These are phyloP conservation scores for Labrus mixtus DNA, from an alignment of 2,113 vertebrate species.

Conservation along the genomic window DNA sequence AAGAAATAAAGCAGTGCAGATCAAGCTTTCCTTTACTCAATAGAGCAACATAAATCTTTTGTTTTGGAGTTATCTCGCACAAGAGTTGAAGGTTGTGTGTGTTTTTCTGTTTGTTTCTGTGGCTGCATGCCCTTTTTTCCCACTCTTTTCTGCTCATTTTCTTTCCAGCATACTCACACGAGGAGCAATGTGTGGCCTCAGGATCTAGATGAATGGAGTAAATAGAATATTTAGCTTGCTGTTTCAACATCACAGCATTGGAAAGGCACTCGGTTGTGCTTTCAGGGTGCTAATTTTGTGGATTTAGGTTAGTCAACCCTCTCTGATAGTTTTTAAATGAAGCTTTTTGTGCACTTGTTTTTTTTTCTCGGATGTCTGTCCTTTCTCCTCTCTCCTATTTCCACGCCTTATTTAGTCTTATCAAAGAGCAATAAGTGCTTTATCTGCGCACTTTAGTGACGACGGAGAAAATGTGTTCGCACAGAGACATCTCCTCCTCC, in stretches of 20 bases:
- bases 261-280: slow-evolving; percentile 62
- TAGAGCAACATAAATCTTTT: slow-evolving; percentile 17
- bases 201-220: slow-evolving; percentile 68
- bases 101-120: slow-evolving; percentile 38
- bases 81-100: slow-evolving; percentile 36
- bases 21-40: background rate
- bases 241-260: slow-evolving; percentile 65
- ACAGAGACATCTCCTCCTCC: slow-evolving; percentile 50
- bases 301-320: slow-evolving; percentile 78
- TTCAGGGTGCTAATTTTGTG: slow-evolving; percentile 77
- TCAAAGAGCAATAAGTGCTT: slow-evolving; percentile 68
- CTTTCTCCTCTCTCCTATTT: slow-evolving; percentile 44
- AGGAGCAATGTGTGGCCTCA: slow-evolving; percentile 52
- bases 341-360: slow-evolving; percentile 71
- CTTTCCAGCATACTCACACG: slow-evolving; percentile 8
- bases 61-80: slow-evolving; percentile 18
- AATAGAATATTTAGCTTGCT: slow-evolving; percentile 66
- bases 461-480: slow-evolving; percentile 38
- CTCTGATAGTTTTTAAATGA: slow-evolving; percentile 78
- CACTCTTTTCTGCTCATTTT: slow-evolving; percentile 13
- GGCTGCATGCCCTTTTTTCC: slow-evolving; percentile 23
- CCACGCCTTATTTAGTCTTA: slow-evolving; percentile 49
- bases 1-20: slow-evolving; percentile 18
- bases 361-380: slow-evolving; percentile 75
- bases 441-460: slow-evolving; percentile 56